These are phyloP conservation scores for Gouania willdenowi DNA, from an alignment of 2,797 vertebrate species.

Conservation along the genomic window DNA sequence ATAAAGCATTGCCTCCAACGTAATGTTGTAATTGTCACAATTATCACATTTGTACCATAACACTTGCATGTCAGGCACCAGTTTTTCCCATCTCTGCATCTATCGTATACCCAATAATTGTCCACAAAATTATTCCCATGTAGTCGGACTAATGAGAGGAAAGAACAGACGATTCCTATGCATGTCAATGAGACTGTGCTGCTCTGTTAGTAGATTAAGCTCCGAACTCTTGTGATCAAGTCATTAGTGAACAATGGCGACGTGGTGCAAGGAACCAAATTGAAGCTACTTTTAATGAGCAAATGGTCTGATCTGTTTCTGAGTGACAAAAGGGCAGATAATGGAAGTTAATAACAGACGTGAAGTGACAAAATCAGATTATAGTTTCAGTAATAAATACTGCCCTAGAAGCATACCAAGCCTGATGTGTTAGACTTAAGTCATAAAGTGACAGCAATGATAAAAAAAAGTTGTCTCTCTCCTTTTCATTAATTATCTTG, in stretches of 20 bases:
- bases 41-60: too few species aligned
- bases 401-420: slow-evolving; percentile 13
- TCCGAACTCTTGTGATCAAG: slow-evolving; percentile 34
- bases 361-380: slow-evolving; percentile 11
- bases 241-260: slow-evolving; percentile 34
- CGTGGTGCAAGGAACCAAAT: slow-evolving; percentile 40
- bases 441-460: slow-evolving; percentile 34
- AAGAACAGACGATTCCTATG: slow-evolving; percentile 17
- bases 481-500: slow-evolving; percentile 36
- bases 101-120: too few species aligned
- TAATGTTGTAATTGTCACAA: too few species aligned
- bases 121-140: slow-evolving; percentile 26
- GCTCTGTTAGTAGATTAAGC: slow-evolving; percentile 31
- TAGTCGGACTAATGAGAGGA: slow-evolving; percentile 34
- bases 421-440: slow-evolving; percentile 25
- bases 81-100: too few species aligned
- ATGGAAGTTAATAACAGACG: slow-evolving; percentile 36
- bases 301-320: slow-evolving; percentile 27
- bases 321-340: slow-evolving; percentile 34
- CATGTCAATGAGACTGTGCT: slow-evolving; percentile 18
- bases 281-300: slow-evolving; percentile 49
- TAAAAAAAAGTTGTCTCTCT: slow-evolving; percentile 54
- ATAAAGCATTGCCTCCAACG: too few species aligned
- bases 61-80: too few species aligned
- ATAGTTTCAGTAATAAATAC: slow-evolving; percentile 31